These are phyloP conservation scores for Delphinapterus leucas DNA, from an alignment of 2,113 vertebrate species.

Conservation along the genomic window DNA sequence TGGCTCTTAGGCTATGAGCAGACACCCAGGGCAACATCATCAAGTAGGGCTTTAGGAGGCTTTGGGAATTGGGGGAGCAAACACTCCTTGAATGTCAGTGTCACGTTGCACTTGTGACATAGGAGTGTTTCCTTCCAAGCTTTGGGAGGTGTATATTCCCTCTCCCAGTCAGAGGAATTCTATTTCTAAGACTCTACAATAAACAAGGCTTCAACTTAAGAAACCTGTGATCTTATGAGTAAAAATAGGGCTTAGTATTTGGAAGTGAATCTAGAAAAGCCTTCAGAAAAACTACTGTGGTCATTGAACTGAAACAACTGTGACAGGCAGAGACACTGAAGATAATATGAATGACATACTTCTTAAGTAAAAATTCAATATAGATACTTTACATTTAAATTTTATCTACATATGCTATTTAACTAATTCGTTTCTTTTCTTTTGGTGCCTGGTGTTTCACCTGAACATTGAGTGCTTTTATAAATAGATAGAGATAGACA, in stretches of 20 bases:
- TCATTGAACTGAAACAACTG: neutral
- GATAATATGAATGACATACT: neutral
- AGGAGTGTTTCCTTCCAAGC: neutral
- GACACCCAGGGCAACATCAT: accelerated
- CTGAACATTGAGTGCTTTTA: neutral
- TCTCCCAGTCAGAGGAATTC: neutral
- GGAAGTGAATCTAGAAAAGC: neutral
- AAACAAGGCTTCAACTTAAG: neutral
- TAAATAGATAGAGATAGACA: neutral
- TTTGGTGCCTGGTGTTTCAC: neutral
- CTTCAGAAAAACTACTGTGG: neutral
- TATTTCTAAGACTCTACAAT: neutral
- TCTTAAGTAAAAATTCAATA: neutral
- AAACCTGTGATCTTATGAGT: neutral
- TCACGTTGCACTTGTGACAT: too few relatives aligned
- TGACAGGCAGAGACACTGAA: neutral
- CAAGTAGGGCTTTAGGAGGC: neutral
- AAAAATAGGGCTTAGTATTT: neutral
- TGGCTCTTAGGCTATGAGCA: neutral
- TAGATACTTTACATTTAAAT: neutral
- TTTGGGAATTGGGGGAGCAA: neutral
- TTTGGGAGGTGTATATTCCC: neutral
- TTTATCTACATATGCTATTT: neutral
- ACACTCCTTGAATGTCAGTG: accelerated
- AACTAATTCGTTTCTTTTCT: neutral